A percentile compares a stretch with the other conserved stretches of the same genome.
These are phyloP conservation scores for Trachemys scripta DNA, from an alignment of 2,113 vertebrate genomes.

Conservation along the genomic window DNA sequence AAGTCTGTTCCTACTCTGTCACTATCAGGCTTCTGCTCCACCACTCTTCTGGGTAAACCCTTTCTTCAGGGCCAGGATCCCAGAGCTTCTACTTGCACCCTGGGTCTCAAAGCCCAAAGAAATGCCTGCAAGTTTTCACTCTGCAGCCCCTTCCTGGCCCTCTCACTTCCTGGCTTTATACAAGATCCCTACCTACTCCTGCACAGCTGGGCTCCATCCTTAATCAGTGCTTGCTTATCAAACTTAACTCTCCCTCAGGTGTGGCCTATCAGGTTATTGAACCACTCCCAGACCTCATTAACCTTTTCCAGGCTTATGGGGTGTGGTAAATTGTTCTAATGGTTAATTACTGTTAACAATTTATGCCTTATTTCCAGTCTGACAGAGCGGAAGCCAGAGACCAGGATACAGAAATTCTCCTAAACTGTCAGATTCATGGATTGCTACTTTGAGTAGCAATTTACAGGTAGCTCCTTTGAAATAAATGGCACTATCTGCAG, in stretches of 20 bases:
- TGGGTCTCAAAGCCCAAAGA: neutral
- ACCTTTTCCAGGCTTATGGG: neutral
- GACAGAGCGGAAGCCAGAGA: neutral
- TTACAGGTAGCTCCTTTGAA: conserved; percentile 35
- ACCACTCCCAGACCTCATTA: neutral
- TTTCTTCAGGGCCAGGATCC: neutral
- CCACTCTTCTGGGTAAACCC: neutral
- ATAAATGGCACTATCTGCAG: neutral
- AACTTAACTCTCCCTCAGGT: neutral
- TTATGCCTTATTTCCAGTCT: neutral
- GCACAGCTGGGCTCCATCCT: neutral
- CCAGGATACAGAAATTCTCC: neutral
- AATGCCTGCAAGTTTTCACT: too few species aligned
- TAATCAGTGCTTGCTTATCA: neutral
- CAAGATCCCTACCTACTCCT: neutral
- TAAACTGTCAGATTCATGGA: neutral
- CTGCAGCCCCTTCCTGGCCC: neutral
- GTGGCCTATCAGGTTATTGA: neutral
- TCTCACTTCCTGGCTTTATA: neutral
- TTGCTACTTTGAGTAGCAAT: conserved; percentile 29
- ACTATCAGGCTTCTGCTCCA: neutral
- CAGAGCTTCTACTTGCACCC: neutral
- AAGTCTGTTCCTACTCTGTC: neutral
- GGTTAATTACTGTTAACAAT: neutral
- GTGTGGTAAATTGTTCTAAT: neutral